A percentile compares a stretch with the other conserved stretches of the same genome.
Evolutionary conservation across 2,888 invertebrate species (phyloP).

Genomic region (Portevinia maculata): DNA sequence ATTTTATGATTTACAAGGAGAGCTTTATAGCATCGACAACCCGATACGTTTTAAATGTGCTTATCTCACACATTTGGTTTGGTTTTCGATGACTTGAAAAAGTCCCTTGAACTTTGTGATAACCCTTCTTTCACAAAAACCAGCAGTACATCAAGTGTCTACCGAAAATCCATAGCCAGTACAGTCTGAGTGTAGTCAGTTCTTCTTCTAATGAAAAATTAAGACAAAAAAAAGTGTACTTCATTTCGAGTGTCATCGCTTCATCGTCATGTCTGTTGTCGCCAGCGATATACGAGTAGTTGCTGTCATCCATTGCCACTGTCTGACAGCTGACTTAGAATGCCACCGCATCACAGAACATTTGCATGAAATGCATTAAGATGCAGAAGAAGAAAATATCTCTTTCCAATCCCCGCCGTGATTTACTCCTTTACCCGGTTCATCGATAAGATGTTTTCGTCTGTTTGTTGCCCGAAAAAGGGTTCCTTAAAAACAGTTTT

Average conservation of each 20-base stretch:
- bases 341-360: slow-evolving; percentile 35
- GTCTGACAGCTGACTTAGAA: slow-evolving; percentile 71
- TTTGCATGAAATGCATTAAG: slow-evolving; percentile 50
- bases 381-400: slow-evolving; percentile 20
- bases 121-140: slow-evolving; percentile 42
- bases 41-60: neutral
- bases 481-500: slow-evolving; percentile 63
- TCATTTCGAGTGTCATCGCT: slow-evolving; percentile 68
- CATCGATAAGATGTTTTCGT: slow-evolving; percentile 63
- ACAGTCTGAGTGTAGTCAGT: slow-evolving; percentile 37
- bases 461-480: slow-evolving; percentile 51
- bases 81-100: slow-evolving; percentile 30
- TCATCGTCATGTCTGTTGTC: slow-evolving; percentile 69
- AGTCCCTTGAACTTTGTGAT: slow-evolving; percentile 53
- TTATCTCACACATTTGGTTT: slow-evolving; percentile 52
- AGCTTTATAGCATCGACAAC: slow-evolving; percentile 43
- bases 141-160: neutral
- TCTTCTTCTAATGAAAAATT: slow-evolving; percentile 34
- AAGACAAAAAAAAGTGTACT: slow-evolving; percentile 20
- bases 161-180: slow-evolving; percentile 52
- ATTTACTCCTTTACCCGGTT: slow-evolving; percentile 62
- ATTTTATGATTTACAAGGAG: slow-evolving; percentile 51
- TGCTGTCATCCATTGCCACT: slow-evolving; percentile 58
- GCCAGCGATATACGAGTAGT: slow-evolving; percentile 47
- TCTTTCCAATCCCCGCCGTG: slow-evolving; percentile 51